Evolutionary conservation across 1,140 invertebrate species (phyloP).

Genomic region (Tenebrio molitor): DNA sequence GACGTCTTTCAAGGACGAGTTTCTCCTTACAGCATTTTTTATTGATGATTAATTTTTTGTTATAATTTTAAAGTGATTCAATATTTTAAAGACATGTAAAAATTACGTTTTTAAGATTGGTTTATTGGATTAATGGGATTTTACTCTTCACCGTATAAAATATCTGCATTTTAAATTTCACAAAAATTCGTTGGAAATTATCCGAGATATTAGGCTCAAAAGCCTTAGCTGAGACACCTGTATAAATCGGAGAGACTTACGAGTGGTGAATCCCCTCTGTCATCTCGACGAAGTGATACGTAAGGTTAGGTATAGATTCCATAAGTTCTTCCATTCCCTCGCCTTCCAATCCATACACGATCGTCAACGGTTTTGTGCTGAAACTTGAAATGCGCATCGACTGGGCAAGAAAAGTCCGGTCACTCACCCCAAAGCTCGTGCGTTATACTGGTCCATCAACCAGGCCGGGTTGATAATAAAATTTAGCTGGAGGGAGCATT

Average conservation of each 20-base stretch:
- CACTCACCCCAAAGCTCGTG: conserved; percentile 67
- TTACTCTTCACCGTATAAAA: too few relatives aligned
- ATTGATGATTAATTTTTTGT: too few relatives aligned
- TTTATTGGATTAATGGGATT: too few relatives aligned
- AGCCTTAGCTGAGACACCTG: too few relatives aligned
- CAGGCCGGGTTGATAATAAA: conserved; percentile 93
- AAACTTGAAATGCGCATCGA: conserved; percentile 49
- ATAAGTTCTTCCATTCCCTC: conserved; percentile 71
- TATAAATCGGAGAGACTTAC: conserved; percentile 69
- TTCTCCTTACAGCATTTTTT: too few relatives aligned
- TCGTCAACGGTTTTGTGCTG: conserved; percentile 79
- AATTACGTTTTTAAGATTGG: too few relatives aligned
- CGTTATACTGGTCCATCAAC: conserved; percentile 87
- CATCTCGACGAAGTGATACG: conserved; percentile 79
- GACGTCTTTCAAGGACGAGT: too few relatives aligned
- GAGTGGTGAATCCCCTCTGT: conserved; percentile 90
- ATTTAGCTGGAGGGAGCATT: conserved; percentile 86
- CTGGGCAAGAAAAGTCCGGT: neutral
- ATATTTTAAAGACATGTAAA: too few relatives aligned
- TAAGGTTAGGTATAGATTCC: conserved; percentile 71
- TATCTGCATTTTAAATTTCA: too few relatives aligned
- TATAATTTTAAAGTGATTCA: too few relatives aligned
- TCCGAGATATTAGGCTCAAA: too few relatives aligned
- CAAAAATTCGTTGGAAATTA: too few relatives aligned
- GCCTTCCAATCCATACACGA: conserved; percentile 85